Evolutionary conservation across 2,797 vertebrate species (phyloP), one percentile per base, ranked within the genome.

Genomic region (Craterocephalus amniculus): DNA sequence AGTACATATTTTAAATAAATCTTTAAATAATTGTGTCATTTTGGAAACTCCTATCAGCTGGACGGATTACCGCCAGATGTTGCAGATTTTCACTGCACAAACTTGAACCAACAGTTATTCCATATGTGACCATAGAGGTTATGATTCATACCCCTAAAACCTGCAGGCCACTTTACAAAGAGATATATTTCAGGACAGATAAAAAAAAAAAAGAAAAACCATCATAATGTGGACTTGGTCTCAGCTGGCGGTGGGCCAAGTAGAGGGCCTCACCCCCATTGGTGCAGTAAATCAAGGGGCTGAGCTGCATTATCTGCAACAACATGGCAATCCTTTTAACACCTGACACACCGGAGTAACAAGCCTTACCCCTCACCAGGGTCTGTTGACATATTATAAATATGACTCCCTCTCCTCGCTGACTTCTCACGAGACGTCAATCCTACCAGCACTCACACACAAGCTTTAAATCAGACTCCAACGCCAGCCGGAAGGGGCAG

Each of bases 251-350:
- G 57, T 45, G 38, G 59, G 66, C 74, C 24, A 11, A 38, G 67
- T 60, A n/a, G 38, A 83, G 43, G 43, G 67, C 66, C 59, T 77
- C 59, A 11, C 65, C 70, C 77, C 69, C 54, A 58, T 9, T 24
- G 1, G 3, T 34, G 72, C 4, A 69, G 67, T 81, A 88, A 90
- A 90, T 87, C 83, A 83, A 76, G 75, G 52, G 64, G 58, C 73
- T 71, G 54, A 79, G 63, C 67, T 77, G 83, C 83, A 80, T 87
- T 87, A 86, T 84, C 80, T 83, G 68, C 83, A 65, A 66, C 78
- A 84, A 89, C 82, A 87, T 76, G 85, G 83, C 90, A 88, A 87
- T 83, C 83, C 81, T 84, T 92, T 91, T 82, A 92, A 89, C 85
- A 88, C 75, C 78, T 72, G 61, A 87, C 88, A 88, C 74, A 67